Evolutionary conservation across 2,888 invertebrate genomes (phyloP).

Genomic region (Pseudococcus jackbeardsleyi): DNA sequence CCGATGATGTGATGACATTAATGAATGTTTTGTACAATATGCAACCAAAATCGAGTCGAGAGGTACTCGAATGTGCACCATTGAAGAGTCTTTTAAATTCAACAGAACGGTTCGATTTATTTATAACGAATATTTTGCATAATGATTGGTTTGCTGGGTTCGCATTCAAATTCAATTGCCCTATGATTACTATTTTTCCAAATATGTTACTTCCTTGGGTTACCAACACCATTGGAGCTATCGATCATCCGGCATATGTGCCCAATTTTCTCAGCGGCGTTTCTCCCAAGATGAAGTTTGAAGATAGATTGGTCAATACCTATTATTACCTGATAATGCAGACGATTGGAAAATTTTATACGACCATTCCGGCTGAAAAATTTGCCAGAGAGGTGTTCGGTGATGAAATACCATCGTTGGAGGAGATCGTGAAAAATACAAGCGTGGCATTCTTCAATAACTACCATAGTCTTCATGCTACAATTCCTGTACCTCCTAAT

Average conservation of each 20-base stretch:
- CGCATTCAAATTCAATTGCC: constrained; percentile 24
- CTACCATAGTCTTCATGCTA: background rate
- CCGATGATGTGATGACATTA: background rate
- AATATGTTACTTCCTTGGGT: constrained; percentile 66
- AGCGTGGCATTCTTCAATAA: background rate
- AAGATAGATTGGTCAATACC: background rate
- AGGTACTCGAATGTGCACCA: constrained; percentile 27
- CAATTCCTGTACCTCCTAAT: background rate
- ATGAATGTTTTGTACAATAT: background rate
- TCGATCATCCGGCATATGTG: constrained; percentile 66
- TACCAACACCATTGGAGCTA: constrained; percentile 66
- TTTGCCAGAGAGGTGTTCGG: background rate
- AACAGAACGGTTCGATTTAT: constrained; percentile 65
- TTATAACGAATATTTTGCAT: constrained; percentile 2
- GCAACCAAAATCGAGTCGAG: constrained; percentile 6
- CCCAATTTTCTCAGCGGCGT: background rate
- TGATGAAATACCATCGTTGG: background rate
- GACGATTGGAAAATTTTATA: background rate
- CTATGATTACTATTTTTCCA: background rate
- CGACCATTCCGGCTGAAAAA: background rate
- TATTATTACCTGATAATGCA: background rate
- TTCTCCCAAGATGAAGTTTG: background rate
- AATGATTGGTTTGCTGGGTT: background rate
- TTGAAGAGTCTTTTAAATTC: constrained; percentile 49
- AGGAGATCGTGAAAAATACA: constrained; percentile 44